Percentiles rank a stretch among this genome's conserved stretches.
phyloP scores from a whole-genome alignment of 1,140 invertebrate genomes.

The Callitettix versicolor region DNA sequence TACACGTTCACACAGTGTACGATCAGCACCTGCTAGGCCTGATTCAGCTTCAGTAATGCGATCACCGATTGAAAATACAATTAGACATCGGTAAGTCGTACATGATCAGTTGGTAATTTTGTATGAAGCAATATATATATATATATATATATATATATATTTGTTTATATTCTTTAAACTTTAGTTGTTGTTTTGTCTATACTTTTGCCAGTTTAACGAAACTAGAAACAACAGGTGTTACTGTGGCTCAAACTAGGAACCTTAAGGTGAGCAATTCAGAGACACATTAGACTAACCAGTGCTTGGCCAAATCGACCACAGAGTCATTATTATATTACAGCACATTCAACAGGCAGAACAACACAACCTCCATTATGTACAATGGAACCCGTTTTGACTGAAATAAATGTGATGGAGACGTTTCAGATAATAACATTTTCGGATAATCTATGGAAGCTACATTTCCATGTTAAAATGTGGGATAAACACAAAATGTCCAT shows the following conservation, averaged over 20 bases:
- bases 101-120: neutral
- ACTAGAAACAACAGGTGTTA: neutral
- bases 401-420: too few relatives aligned
- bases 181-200: neutral
- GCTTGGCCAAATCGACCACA: constrained; percentile 5
- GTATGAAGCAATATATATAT: too few relatives aligned
- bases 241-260: too few relatives aligned
- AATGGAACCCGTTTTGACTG: too few relatives aligned
- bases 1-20: constrained; percentile 41
- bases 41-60: constrained; percentile 32
- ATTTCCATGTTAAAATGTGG: too few relatives aligned
- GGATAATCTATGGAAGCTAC: too few relatives aligned
- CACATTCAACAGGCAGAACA: neutral
- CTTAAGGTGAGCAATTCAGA: too few relatives aligned
- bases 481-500: too few relatives aligned
- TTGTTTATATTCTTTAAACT: neutral
- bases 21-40: constrained; percentile 40
- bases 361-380: too few relatives aligned
- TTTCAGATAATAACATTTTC: too few relatives aligned
- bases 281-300: neutral
- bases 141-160: too few relatives aligned
- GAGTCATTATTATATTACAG: neutral
- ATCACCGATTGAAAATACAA: constrained; percentile 13
- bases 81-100: constrained; percentile 19
- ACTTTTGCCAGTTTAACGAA: neutral